A percentile compares a stretch with the other conserved stretches of the same genome.
Evolutionary conservation across 2,113 vertebrate species (phyloP).

Genomic region (Aphyosemion australe): DNA sequence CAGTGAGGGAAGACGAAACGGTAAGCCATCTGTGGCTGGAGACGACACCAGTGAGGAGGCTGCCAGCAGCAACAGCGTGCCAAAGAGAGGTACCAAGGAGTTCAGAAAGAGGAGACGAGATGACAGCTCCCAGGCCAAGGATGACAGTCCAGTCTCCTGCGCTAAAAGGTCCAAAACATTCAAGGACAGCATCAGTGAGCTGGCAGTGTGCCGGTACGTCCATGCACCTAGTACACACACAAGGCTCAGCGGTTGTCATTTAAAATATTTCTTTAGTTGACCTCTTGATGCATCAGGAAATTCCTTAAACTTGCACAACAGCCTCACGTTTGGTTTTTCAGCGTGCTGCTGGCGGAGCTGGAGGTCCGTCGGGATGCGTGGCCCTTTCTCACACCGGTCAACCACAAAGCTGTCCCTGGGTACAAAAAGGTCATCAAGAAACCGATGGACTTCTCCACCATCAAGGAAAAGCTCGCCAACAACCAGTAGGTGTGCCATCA

Average conservation of each 20-base stretch:
- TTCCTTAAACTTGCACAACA: neutral
- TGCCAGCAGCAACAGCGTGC: conserved; percentile 80
- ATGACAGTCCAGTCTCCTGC: conserved; percentile 79
- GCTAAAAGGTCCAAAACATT: conserved; percentile 85
- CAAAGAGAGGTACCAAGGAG: conserved; percentile 88
- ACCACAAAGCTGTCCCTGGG: conserved; percentile 94
- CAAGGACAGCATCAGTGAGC: conserved; percentile 84
- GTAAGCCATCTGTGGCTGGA: conserved; percentile 79
- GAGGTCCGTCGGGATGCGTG: conserved; percentile 94
- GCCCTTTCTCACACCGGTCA: conserved; percentile 96
- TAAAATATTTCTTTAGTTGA: neutral
- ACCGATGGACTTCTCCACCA: conserved; percentile 98
- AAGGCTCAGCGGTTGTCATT: conserved; percentile 72
- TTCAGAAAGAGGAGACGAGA: conserved; percentile 85
- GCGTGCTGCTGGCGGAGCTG: conserved; percentile 91
- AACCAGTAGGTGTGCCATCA: conserved; percentile 86
- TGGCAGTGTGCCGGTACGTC: conserved; percentile 86
- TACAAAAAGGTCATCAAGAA: conserved; percentile 97
- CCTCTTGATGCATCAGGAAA: neutral
- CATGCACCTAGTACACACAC: neutral
- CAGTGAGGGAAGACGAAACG: conserved; percentile 85
- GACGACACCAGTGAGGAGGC: conserved; percentile 85
- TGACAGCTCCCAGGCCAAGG: conserved; percentile 83
- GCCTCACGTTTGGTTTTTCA: conserved; percentile 48
- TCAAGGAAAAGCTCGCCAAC: conserved; percentile 91